Base-by-base conservation (phyloP, 2,113 vertebrate genomes). In the Ictalurus punctatus region DNA sequence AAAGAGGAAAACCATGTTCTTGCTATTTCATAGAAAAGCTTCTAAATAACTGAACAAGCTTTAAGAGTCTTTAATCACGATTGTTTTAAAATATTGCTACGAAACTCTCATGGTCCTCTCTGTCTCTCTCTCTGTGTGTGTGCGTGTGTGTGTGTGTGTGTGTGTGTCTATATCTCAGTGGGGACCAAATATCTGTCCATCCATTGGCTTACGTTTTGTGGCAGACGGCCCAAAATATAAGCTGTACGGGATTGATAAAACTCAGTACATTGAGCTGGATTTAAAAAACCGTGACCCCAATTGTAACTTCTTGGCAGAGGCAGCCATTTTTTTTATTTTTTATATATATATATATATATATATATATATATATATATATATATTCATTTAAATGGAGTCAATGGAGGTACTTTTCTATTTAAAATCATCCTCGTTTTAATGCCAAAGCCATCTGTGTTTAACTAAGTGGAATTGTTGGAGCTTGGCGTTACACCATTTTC, bases 151-250 rank as follows among this genome's bases (percentile, higher is more conserved):
- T 44, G 59, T 25, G 83, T 40, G 48, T 80, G 30, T 37, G 83
- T 80, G 83, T 86, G 76, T 48, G 76, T 59, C 61, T 80, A n/a
- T 54, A 63, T 88, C 74, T 80, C 14, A 40, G 54, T 74, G 30
- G 34, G 2, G 23, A 67, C 37, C 63, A 85, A 67, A 81, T 56
- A 7, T 30, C 25, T 27, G 58, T 23, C n/a, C 54, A 56, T 82
- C 56, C 10, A 82, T 13, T 82, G 74, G 48, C 37, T 80, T 61
- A 14, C 3, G n/a, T 52, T 81, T 69, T 48, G 44, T 87, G 58
- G 48, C 81, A 81, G 63, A 59, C 9, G 12, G 56, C 80, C 54
- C 54, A 82, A 37, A 59, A 37, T 59, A 61, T 10, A 37, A 59
- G 54, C 54, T 82, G 80, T 82, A 3, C 17, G 37, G 40, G 63